A percentile compares a stretch with the other conserved stretches of the same genome.
Conservation (phyloP, 2,888 invertebrate genomes). For the Oscheius sp. region DNA sequence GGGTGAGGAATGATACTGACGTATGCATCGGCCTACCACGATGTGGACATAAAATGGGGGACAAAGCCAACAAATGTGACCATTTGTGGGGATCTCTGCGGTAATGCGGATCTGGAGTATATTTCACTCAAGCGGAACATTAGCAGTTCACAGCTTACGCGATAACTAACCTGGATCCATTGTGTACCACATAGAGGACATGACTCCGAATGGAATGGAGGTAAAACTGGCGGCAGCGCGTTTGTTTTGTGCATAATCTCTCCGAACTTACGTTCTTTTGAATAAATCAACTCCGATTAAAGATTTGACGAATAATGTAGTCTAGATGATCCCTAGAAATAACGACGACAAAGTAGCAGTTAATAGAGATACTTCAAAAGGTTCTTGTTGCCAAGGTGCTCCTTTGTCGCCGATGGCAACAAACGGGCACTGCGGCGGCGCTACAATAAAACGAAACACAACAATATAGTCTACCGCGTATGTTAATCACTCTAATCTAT, state of each 20-base stretch:
- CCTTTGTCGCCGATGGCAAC: constrained; percentile 33
- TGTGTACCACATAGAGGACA: constrained; percentile 16
- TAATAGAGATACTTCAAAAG: not conserved
- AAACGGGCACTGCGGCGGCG: constrained; percentile 16
- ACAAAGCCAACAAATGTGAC: not conserved
- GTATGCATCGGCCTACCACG: too few relatives aligned
- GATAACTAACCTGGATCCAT: constrained; percentile 13
- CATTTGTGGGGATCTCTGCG: too few relatives aligned
- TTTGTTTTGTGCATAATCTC: constrained; percentile 19
- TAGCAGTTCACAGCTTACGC: too few relatives aligned
- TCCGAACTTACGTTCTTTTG: constrained; percentile 10
- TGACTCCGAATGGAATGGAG: not conserved
- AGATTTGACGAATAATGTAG: not conserved
- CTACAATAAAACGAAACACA: constrained; percentile 21
- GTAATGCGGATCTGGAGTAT: not conserved
- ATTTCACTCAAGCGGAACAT: constrained; percentile 15
- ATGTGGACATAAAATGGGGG: not conserved
- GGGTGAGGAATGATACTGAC: not conserved
- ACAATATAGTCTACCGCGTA: not conserved
- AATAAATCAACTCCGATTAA: not conserved
- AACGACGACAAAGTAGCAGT: not conserved
- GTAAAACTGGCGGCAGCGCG: not conserved
- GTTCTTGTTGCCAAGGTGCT: constrained; percentile 8
- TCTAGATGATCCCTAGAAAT: not conserved
- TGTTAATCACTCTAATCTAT: constrained; percentile 17